Conservation (phyloP, 2,888 invertebrate genomes). For the Subacronicta megacephala region DNA sequence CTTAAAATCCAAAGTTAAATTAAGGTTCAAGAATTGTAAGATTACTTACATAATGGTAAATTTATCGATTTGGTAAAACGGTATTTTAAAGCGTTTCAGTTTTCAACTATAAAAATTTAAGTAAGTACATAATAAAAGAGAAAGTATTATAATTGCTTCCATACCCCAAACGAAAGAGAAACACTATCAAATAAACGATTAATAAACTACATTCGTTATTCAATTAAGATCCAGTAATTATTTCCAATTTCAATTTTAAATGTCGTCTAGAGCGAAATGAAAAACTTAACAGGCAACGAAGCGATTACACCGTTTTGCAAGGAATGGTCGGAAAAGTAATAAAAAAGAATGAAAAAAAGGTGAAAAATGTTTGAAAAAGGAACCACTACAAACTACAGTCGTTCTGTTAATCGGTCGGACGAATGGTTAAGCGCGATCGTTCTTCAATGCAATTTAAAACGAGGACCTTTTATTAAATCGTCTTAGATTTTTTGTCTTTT, state of each 20-base stretch:
- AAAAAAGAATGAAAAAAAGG: constrained; percentile 15
- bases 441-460: constrained; percentile 4
- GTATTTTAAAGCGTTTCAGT: too few relatives aligned
- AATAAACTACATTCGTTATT: constrained; percentile 30
- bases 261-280: constrained; percentile 37
- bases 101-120: too few relatives aligned
- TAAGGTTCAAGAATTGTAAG: too few relatives aligned
- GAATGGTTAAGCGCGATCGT: constrained; percentile 26
- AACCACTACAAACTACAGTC: constrained; percentile 32
- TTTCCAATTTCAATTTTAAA: constrained; percentile 61
- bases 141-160: too few relatives aligned
- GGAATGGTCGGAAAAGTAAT: constrained; percentile 37
- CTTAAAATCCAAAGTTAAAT: too few relatives aligned
- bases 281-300: constrained; percentile 46
- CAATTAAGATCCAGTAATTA: constrained; percentile 44
- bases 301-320: constrained; percentile 54
- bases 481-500: background rate
- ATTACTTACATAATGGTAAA: too few relatives aligned
- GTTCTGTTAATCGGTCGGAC: constrained; percentile 35
- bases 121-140: too few relatives aligned
- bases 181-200: constrained; percentile 14
- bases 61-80: too few relatives aligned
- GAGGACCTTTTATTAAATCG: background rate
- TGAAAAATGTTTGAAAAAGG: constrained; percentile 26
- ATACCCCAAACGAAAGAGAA: constrained; percentile 11